These are phyloP conservation scores for Rhyacophila evoluta DNA, from an alignment of 2,888 invertebrate genomes.

Conservation along the genomic window DNA sequence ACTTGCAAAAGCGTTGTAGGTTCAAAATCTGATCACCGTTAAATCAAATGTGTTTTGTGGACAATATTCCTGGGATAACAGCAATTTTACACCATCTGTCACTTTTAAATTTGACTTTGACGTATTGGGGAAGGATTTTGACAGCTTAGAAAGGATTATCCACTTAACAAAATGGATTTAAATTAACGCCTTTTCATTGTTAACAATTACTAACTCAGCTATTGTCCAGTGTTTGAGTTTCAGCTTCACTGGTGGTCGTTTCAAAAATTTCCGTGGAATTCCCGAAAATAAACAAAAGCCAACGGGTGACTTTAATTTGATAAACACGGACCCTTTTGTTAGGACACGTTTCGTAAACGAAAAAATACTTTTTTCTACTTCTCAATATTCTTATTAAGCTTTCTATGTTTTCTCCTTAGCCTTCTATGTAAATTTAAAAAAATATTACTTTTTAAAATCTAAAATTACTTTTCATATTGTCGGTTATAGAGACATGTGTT, in stretches of 20 bases:
- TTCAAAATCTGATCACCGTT: too few relatives aligned
- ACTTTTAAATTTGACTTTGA: constrained; percentile 31
- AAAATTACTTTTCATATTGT: too few relatives aligned
- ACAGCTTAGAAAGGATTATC: constrained; percentile 35
- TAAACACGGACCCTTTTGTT: neutral
- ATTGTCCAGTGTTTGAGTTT: neutral
- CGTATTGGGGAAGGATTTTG: constrained; percentile 39
- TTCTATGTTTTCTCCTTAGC: too few relatives aligned
- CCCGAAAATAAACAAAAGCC: neutral
- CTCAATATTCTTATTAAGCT: neutral
- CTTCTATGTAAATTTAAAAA: too few relatives aligned
- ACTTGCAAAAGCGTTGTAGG: too few relatives aligned
- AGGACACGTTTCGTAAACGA: neutral
- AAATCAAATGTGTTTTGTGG: too few relatives aligned
- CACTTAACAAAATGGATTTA: constrained; percentile 29
- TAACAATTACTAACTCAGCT: neutral
- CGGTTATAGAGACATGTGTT: too few relatives aligned
- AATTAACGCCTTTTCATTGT: constrained; percentile 15
- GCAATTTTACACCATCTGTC: constrained; percentile 18
- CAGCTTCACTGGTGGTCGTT: neutral
- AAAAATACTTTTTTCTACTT: neutral
- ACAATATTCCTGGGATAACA: neutral
- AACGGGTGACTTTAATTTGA: constrained; percentile 3
- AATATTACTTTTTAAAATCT: too few relatives aligned
- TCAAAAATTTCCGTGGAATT: neutral